These are phyloP conservation scores for Macrobrachium nipponense DNA, from an alignment of 1,140 invertebrate genomes.

Conservation along the genomic window DNA sequence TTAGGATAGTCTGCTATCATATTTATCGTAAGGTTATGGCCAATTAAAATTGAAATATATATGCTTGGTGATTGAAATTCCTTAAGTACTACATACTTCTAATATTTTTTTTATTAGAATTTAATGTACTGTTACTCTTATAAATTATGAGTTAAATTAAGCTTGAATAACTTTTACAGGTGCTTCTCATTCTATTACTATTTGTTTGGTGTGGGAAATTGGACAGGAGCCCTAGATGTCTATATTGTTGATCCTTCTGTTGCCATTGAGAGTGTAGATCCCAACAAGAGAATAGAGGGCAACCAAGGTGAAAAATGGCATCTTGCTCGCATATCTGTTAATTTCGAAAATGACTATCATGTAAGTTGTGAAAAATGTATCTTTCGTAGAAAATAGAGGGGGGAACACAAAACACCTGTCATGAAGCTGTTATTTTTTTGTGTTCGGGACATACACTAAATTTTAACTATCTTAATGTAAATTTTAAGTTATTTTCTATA, in stretches of 20 bases:
- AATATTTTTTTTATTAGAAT: background rate
- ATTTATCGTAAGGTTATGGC: too few relatives aligned
- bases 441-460: background rate
- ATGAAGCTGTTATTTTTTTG: too few relatives aligned
- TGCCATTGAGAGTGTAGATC: background rate
- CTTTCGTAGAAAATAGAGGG: background rate
- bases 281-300: constrained; percentile 12
- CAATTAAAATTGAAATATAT: too few relatives aligned
- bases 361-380: background rate
- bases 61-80: too few relatives aligned
- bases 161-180: background rate
- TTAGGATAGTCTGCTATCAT: too few relatives aligned
- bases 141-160: background rate
- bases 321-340: background rate
- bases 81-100: too few relatives aligned
- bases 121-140: background rate
- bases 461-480: too few relatives aligned
- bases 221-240: constrained; percentile 22
- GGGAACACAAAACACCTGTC: background rate
- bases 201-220: constrained; percentile 29
- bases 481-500: too few relatives aligned
- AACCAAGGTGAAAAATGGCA: constrained; percentile 27
- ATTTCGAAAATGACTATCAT: constrained; percentile 26
- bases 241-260: constrained; percentile 27
- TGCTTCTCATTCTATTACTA: constrained; percentile 47